Base-by-base conservation (phyloP, 2,113 vertebrate genomes). In the Sebastes schlegelii region DNA sequence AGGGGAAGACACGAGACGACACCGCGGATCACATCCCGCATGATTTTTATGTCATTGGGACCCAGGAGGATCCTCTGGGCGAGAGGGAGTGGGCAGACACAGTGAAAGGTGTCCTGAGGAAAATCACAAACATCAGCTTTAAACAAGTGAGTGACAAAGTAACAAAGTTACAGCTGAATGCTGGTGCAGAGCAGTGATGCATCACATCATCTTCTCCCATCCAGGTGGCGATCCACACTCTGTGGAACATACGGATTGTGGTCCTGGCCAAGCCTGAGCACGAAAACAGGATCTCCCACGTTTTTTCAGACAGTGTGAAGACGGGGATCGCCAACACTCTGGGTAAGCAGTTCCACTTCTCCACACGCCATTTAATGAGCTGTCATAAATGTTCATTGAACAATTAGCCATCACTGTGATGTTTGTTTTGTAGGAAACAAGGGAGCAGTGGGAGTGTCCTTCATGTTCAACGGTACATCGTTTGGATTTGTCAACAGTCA, bases 401-500 rank as follows among this genome's bases (percentile, higher is more conserved):
- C 21, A 73, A 23, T 69, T 7, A 54, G 17, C 5, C 51, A 48
- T 64, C 4, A 26, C 26, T 79, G 65, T 17, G 14, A 19, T 60
- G 2, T 82, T 79, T 89, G 12, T 67, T 75, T 70, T 58, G 23
- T 1, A 94, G 57, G 89, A 72, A 99, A 99, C 93, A 99, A 99
- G 93, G 98, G 98, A 83, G 98, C 98, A 0, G 98, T 99, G 69
- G 98, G 97, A 0, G 97, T 99, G 54, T 99, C 98, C 0, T 98
- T 99, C 92, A 98, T 99, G 98, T 99, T 99, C 95, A 99, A 99
- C 7, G 96, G 97, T 57, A 99, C 98, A 4, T 98, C 97, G 1
- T 96, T 99, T 92, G 97, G 98, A n/a, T 99, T 99, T 74, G 97
- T 99, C 72, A 99, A 99, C 94, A 99, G 98, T 91, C 98, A 99